These are phyloP conservation scores for Suncus etruscus DNA, from an alignment of 2,113 vertebrate genomes.

Conservation along the genomic window DNA sequence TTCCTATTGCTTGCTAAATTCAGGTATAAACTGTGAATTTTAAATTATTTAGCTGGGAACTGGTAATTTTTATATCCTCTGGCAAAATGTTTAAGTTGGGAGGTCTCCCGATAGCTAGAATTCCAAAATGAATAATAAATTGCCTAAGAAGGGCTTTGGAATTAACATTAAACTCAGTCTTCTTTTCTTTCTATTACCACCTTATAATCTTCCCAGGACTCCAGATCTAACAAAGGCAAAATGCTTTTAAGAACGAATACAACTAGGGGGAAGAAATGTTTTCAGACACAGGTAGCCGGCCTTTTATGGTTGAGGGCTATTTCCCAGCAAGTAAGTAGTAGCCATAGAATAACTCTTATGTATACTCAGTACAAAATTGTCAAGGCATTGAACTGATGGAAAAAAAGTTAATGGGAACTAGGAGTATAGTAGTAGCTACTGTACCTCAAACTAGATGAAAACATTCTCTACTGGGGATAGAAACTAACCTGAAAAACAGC, in stretches of 20 bases:
- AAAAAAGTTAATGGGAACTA: not conserved
- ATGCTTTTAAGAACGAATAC: constrained; percentile 36
- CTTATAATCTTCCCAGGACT: constrained; percentile 44
- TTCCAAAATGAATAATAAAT: constrained; percentile 34
- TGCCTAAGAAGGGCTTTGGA: constrained; percentile 43
- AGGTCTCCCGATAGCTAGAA: constrained; percentile 11
- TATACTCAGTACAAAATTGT: constrained; percentile 13
- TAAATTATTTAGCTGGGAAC: constrained; percentile 14
- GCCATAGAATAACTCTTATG: constrained; percentile 4
- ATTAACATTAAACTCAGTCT: constrained; percentile 22
- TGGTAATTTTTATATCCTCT: constrained; percentile 48
- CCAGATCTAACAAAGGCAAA: constrained; percentile 50
- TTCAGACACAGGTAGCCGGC: not conserved
- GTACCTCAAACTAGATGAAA: not conserved
- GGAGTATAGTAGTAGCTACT: not conserved
- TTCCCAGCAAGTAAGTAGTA: constrained; percentile 22
- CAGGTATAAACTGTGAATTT: constrained; percentile 3
- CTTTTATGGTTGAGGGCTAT: constrained; percentile 39
- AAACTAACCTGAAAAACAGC: not conserved
- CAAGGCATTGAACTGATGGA: not conserved
- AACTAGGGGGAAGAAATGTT: constrained; percentile 29
- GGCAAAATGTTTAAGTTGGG: constrained; percentile 22
- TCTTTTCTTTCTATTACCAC: constrained; percentile 46
- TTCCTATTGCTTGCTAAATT: not conserved
- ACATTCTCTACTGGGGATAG: not conserved